Evolutionary conservation across 2,113 vertebrate species (phyloP), one percentile per base, ranked within the genome.

Genomic region (Oryzias curvinotus): DNA sequence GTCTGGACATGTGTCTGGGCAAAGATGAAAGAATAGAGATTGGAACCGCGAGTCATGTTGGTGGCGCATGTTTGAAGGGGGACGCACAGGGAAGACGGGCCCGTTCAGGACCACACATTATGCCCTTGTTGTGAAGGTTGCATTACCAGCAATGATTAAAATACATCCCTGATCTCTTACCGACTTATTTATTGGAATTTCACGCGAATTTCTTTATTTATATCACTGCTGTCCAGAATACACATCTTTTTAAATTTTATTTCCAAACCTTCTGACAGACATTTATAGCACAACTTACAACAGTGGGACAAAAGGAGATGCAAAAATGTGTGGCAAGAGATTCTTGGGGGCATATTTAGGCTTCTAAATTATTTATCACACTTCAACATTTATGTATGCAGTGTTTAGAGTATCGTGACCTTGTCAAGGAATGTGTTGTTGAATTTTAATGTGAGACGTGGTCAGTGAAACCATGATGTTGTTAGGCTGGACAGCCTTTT

Each of bases 1-100:
- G 83, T 88, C 87, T 87, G 85, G 81, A 82, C 85, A 72, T 87
- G 81, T 83, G 90, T 90, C 88, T 87, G 52, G 78, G 71, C 68
- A 75, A 69, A 67, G 77, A 85, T 77, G 85, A 73, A 66, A 85
- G 75, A 84, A 85, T 53, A 74, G 65, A 48, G 47, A 58, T 15
- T 10, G 14, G 58, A 69, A 41, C 44, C 66, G 52, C 49, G 44
- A 47, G 41, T 73, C 57, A 15, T 72, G 72, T 76, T 62, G 46
- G 44, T 48, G 50, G 12, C 71, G 50, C 65, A 65, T 76, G 56
- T 77, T 67, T 66, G 43, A 1, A 8, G n/a, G 55, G 47, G 13
- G 23, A 17, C 8, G 2, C 44, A 23, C 46, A 28, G 41, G 42
- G 18, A 58, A 4, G 28, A 44, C 44, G 23, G 47, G 49, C 19